Evolutionary conservation across 2,888 invertebrate genomes (phyloP), one percentile per base, ranked within the genome.

Genomic region (Drosophila infuscata): DNA sequence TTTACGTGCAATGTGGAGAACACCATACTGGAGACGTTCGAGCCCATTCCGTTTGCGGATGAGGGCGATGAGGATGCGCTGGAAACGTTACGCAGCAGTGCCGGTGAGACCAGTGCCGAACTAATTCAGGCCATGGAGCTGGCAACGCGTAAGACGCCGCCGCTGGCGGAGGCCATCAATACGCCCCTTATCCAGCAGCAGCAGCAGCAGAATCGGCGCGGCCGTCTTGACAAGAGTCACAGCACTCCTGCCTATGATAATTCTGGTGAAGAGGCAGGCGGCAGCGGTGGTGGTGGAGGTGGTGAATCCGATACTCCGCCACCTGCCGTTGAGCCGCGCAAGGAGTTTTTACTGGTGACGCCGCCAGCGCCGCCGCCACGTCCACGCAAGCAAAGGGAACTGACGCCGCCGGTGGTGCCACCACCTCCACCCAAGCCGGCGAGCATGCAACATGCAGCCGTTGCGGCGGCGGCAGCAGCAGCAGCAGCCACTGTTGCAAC

Each of bases 231-330:
- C 93, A 97, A 97, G 93, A 96, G 96, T 84, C 95, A 96, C 92
- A 97, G 97, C 80, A 96, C 97, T n/a, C 97, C 97, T 3, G 96
- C 96, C 0, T 97, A 97, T 92, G 96, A 96, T 92, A 92, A 92
- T 73, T 92, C 93, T 0, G 94, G 94, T 54, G 94, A 93, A 65
- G 94, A 94, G 38, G 94, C n/a, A 3, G 41, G 57, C 8, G 38
- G 36, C 20, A 17, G 41, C 5, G n/a, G 56, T 38, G 53, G 35
- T 53, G 52, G 36, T 15, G 56, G 30, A 4, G 56, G 30, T 15
- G 56, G 41, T 6, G 57, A 94, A 35, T 84, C 90, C 0, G 92
- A 91, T n/a, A 93, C 93, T 1, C 93, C 93, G 32, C 92, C 92
- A 2, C 92, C 92, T 0, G 93, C 93, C 3, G 91, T 93, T 59